These are phyloP conservation scores for Nasonia oneida DNA, from an alignment of 2,888 invertebrate species.

Conservation along the genomic window DNA sequence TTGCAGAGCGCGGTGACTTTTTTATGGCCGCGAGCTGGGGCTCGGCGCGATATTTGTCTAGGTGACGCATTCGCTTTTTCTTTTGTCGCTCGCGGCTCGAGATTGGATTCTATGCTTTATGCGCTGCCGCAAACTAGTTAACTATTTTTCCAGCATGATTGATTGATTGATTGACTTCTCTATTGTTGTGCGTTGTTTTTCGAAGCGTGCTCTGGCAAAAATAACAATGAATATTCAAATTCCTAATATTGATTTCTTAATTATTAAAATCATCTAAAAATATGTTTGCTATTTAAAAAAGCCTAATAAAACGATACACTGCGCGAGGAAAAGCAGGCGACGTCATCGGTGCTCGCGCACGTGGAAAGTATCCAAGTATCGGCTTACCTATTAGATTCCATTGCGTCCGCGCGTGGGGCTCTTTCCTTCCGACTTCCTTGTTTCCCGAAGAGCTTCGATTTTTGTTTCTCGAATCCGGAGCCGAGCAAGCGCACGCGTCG, in stretches of 20 bases:
- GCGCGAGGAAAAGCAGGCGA: not conserved
- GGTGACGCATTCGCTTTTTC: not conserved
- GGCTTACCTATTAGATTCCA: conserved; percentile 35
- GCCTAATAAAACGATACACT: not conserved
- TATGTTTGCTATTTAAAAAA: not conserved
- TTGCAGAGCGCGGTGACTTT: not conserved
- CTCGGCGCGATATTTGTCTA: not conserved
- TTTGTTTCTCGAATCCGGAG: not conserved
- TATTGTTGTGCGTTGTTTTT: not conserved
- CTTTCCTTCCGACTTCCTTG: not conserved
- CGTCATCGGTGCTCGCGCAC: not conserved
- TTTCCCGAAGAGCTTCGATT: not conserved
- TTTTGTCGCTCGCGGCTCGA: not conserved
- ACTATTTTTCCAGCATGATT: not conserved
- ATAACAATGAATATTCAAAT: no score
- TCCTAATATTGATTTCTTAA: no score
- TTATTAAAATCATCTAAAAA: no score
- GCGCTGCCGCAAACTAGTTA: not conserved
- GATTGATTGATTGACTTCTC: not conserved
- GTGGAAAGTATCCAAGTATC: conserved; percentile 13
- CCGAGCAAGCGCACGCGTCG: not conserved
- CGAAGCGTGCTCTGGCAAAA: no score
- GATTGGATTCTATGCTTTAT: conserved; percentile 2
- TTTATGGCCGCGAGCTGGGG: not conserved
- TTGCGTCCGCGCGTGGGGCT: not conserved